phyloP scores from a whole-genome alignment of 2,888 invertebrate species.

The Tetrapedia diversipes region DNA sequence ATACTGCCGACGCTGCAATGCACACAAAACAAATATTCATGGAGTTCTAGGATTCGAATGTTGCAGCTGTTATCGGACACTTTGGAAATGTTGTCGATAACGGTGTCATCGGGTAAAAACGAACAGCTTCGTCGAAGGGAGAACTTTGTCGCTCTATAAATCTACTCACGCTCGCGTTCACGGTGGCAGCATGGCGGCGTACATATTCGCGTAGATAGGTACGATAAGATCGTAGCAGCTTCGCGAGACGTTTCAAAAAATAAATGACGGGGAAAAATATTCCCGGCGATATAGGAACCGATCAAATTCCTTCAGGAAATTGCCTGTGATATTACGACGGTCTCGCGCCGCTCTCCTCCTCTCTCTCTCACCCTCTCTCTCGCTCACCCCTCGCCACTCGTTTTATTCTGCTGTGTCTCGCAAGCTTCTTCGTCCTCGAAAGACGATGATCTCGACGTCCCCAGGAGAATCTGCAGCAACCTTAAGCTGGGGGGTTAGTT shows the following conservation, averaged over 20 bases:
- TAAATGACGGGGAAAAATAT: conserved; percentile 78
- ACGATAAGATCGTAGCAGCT: conserved; percentile 65
- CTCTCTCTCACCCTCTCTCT: conserved; percentile 20
- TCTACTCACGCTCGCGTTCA: conserved; percentile 35
- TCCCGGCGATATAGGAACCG: conserved; percentile 73
- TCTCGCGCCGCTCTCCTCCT: conserved; percentile 48
- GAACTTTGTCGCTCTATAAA: conserved; percentile 51
- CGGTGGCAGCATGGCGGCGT: conserved; percentile 29
- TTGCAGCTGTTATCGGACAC: background rate
- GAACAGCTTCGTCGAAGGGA: conserved; percentile 23
- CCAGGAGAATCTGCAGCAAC: conserved; percentile 55
- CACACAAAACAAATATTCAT: too few relatives aligned
- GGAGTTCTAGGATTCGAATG: background rate
- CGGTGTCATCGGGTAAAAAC: conserved; percentile 1
- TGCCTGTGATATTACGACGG: conserved; percentile 78
- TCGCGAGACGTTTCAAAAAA: conserved; percentile 70
- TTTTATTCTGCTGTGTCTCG: conserved; percentile 37
- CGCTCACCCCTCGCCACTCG: conserved; percentile 8
- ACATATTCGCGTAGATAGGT: conserved; percentile 47
- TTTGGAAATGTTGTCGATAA: conserved; percentile 2
- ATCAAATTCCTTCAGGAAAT: conserved; percentile 78
- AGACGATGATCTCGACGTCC: conserved; percentile 56
- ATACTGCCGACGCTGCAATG: too few relatives aligned
- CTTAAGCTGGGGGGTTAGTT: conserved; percentile 59
- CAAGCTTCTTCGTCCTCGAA: conserved; percentile 49